These are phyloP conservation scores for Pammene fasciana DNA, from an alignment of 2,888 invertebrate species.

Conservation along the genomic window DNA sequence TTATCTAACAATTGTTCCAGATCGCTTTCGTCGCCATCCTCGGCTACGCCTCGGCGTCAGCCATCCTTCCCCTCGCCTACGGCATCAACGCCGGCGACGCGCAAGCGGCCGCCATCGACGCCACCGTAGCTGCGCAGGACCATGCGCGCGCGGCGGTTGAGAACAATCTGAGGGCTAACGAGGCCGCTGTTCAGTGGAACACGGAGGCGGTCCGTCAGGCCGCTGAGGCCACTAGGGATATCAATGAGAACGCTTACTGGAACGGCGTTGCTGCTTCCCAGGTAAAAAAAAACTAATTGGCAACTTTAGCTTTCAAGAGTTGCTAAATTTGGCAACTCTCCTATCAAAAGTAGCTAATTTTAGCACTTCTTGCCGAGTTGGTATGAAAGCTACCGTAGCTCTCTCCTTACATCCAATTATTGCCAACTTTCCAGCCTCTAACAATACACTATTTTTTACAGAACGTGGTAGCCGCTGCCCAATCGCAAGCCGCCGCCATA, in stretches of 20 bases:
- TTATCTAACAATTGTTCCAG: constrained; percentile 57
- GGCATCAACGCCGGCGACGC: constrained; percentile 75
- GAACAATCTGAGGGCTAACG: constrained; percentile 68
- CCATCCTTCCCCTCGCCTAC: constrained; percentile 60
- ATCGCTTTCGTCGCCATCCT: constrained; percentile 77
- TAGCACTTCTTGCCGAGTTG: not conserved
- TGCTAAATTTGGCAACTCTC: not conserved
- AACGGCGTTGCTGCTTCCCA: constrained; percentile 68
- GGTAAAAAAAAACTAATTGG: not conserved
- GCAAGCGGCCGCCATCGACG: constrained; percentile 76
- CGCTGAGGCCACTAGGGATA: constrained; percentile 69
- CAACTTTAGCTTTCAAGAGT: not conserved
- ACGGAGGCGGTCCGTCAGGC: constrained; percentile 66
- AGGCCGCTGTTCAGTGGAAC: constrained; percentile 71
- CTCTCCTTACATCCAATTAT: no score
- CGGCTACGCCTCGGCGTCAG: constrained; percentile 75
- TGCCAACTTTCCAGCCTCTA: no score
- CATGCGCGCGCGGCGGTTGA: constrained; percentile 67
- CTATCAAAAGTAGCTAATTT: not conserved
- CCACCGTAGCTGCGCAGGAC: constrained; percentile 70
- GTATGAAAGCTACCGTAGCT: constrained; percentile 61
- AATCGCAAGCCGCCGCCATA: constrained; percentile 72
- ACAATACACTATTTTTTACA: constrained; percentile 42
- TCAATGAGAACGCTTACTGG: constrained; percentile 78
- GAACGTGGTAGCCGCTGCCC: constrained; percentile 74